These are phyloP conservation scores for Athene noctua DNA, from an alignment of 2,113 vertebrate species.

Conservation along the genomic window DNA sequence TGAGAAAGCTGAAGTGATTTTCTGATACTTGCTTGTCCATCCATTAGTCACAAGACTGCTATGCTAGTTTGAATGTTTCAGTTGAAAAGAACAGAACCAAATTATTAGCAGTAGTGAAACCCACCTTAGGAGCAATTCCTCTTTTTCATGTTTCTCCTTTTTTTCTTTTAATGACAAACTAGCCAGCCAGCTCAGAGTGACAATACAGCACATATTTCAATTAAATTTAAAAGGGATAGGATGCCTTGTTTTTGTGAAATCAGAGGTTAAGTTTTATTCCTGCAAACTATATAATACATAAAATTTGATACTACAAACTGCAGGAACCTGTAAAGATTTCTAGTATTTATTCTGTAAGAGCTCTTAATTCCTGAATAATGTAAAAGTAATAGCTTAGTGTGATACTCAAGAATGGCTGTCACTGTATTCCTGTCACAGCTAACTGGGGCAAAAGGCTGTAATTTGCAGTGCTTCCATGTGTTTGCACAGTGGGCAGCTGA, in stretches of 20 bases:
- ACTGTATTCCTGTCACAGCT: background rate
- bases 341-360: background rate
- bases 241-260: background rate
- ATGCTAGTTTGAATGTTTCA: background rate
- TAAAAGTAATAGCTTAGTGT: background rate
- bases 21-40: background rate
- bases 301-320: background rate
- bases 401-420: background rate
- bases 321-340: background rate
- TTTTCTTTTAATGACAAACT: background rate
- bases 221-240: background rate
- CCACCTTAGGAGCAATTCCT: background rate
- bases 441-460: constrained; percentile 5
- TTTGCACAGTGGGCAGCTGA: constrained; percentile 1
- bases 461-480: constrained; percentile 15
- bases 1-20: background rate
- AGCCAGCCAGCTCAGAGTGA: background rate
- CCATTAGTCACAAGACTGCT: background rate
- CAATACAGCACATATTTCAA: background rate
- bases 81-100: background rate
- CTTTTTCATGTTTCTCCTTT: background rate
- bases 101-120: background rate
- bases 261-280: background rate
- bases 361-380: constrained; percentile 17
- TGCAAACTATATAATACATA: background rate